Conservation (phyloP, 2,113 vertebrate species). For the Nothobranchius kuhntae region DNA sequence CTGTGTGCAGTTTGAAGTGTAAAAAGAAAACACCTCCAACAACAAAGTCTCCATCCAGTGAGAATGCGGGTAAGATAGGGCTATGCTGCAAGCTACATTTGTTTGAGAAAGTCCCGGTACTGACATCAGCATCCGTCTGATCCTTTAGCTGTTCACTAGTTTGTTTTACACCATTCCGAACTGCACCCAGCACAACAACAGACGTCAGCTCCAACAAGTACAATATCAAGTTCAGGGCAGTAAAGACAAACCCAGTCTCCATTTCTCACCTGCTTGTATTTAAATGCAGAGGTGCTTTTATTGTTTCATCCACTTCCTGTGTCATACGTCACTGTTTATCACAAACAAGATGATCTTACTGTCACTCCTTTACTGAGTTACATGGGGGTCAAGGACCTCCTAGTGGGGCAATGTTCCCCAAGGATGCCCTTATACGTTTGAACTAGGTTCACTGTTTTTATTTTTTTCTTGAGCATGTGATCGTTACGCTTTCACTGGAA, state of each 20-base stretch:
- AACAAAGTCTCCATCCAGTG: conserved; percentile 66
- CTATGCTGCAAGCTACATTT: conserved; percentile 56
- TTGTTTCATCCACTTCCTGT: conserved; percentile 19
- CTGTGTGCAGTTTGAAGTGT: conserved; percentile 27
- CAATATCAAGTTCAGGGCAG: conserved; percentile 2
- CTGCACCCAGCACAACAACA: neutral
- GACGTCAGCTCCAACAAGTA: conserved; percentile 19
- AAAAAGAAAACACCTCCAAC: neutral
- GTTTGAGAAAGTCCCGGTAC: conserved; percentile 11
- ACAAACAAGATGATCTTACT: too few species aligned
- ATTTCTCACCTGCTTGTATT: conserved; percentile 9
- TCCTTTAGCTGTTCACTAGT: neutral
- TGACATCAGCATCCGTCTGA: neutral
- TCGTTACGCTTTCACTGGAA: too few species aligned
- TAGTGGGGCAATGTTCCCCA: too few species aligned
- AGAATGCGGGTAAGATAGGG: conserved; percentile 48
- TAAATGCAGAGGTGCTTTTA: neutral
- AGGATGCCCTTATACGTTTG: too few species aligned
- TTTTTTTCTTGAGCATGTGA: too few species aligned
- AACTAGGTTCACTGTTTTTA: too few species aligned
- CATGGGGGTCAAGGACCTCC: too few species aligned
- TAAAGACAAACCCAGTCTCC: conserved; percentile 2
- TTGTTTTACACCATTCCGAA: conserved; percentile 5
- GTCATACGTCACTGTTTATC: conserved; percentile 2
- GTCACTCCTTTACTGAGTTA: too few species aligned